A percentile compares a stretch with the other conserved stretches of the same genome.
phyloP scores from a whole-genome alignment of 2,888 invertebrate genomes.

The Endotricha flammealis region DNA sequence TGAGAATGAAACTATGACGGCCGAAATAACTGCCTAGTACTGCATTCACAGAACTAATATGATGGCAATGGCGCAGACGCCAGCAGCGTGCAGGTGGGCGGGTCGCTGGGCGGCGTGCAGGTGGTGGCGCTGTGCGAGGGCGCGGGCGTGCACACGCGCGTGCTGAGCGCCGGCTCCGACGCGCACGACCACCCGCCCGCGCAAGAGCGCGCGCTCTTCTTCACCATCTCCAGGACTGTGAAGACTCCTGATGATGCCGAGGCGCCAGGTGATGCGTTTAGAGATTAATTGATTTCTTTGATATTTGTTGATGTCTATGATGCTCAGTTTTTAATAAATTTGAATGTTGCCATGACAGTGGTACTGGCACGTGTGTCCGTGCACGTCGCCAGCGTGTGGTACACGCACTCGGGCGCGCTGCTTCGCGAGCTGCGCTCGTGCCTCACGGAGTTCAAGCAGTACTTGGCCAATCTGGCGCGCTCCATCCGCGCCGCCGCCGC shows the following conservation, averaged over 20 bases:
- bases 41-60: no score
- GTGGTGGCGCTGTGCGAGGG: constrained; percentile 92
- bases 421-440: constrained; percentile 92
- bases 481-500: constrained; percentile 94
- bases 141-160: constrained; percentile 89
- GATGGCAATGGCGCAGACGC: constrained; percentile 68
- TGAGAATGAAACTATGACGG: no score
- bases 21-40: not conserved
- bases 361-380: constrained; percentile 53
- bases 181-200: constrained; percentile 81
- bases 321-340: no score
- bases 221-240: constrained; percentile 42
- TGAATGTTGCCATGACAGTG: constrained; percentile 25
- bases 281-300: no score
- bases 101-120: constrained; percentile 95
- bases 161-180: constrained; percentile 88
- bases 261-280: constrained; percentile 48
- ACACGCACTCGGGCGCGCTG: constrained; percentile 93
- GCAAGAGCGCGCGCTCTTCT: constrained; percentile 44
- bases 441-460: constrained; percentile 93
- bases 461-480: constrained; percentile 88
- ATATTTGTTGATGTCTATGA: no score
- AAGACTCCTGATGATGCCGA: constrained; percentile 26
- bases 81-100: constrained; percentile 82
- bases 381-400: constrained; percentile 94